phyloP scores from a whole-genome alignment of 1,140 invertebrate species.

The Proctacanthus coquilletti region DNA sequence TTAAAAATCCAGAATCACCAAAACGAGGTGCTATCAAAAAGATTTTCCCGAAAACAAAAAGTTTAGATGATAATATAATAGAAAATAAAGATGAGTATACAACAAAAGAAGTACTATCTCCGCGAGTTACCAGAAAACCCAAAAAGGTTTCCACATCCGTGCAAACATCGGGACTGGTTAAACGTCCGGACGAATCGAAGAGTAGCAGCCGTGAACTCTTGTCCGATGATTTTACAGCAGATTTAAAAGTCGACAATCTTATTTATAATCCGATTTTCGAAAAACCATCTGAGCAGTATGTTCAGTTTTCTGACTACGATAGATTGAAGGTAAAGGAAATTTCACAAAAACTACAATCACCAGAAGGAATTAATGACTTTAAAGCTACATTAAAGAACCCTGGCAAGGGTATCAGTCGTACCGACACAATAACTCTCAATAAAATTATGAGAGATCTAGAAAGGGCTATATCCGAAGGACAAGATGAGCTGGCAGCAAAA shows the following conservation, averaged over 20 bases:
- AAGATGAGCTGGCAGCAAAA: slow-evolving; percentile 46
- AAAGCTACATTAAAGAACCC: background rate
- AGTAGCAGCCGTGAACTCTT: too few species aligned
- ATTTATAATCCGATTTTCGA: too few species aligned
- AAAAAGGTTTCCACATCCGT: slow-evolving; percentile 4
- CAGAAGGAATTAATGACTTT: slow-evolving; percentile 1
- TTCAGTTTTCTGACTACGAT: slow-evolving; percentile 2
- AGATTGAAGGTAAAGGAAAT: background rate
- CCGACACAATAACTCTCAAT: slow-evolving; percentile 41
- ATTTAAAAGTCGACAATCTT: too few species aligned
- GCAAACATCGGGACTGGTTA: background rate
- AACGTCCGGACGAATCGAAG: too few species aligned
- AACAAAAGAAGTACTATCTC: background rate
- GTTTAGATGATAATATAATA: too few species aligned
- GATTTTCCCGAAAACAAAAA: slow-evolving; percentile 1
- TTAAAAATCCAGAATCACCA: background rate
- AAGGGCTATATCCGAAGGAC: slow-evolving; percentile 47
- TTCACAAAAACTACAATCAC: background rate
- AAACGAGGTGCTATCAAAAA: slow-evolving; percentile 6
- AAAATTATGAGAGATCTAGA: slow-evolving; percentile 47
- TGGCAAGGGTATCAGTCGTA: slow-evolving; percentile 7
- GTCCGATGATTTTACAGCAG: too few species aligned
- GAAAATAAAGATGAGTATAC: too few species aligned
- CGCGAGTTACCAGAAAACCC: background rate
- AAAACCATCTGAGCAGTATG: too few species aligned